Evolutionary conservation across 2,888 invertebrate species (phyloP).

Genomic region (Pharmacophagus antenor): DNA sequence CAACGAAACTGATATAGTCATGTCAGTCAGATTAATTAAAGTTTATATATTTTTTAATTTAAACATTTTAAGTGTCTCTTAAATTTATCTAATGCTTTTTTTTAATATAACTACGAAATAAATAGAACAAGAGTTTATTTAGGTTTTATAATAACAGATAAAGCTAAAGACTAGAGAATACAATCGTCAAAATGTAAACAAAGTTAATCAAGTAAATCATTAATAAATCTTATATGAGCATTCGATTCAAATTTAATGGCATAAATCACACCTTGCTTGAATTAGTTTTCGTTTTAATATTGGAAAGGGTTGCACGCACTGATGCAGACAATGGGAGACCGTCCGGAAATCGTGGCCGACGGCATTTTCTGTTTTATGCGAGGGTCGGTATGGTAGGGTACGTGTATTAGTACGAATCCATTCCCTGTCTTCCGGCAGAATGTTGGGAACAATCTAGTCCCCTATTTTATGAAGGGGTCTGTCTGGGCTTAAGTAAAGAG

Average conservation of each 20-base stretch:
- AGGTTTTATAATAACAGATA: no score
- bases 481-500: slow-evolving; percentile 41
- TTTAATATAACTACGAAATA: no score
- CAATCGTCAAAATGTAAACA: no score
- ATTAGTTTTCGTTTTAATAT: slow-evolving; percentile 58
- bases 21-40: no score
- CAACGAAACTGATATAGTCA: no score
- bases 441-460: slow-evolving; percentile 69
- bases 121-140: no score
- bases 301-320: slow-evolving; percentile 67
- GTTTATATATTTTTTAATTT: no score
- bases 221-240: neutral
- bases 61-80: no score
- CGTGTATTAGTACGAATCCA: slow-evolving; percentile 70
- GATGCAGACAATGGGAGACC: slow-evolving; percentile 66
- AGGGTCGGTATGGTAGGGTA: slow-evolving; percentile 62
- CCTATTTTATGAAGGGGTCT: slow-evolving; percentile 60
- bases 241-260: slow-evolving; percentile 26
- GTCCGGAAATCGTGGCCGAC: slow-evolving; percentile 65
- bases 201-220: neutral
- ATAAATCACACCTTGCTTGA: slow-evolving; percentile 55
- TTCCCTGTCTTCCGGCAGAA: slow-evolving; percentile 65
- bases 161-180: no score
- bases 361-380: slow-evolving; percentile 70
- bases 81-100: no score